Evolutionary conservation across 2,888 invertebrate species (phyloP).

Genomic region (Dasypolia templi): DNA sequence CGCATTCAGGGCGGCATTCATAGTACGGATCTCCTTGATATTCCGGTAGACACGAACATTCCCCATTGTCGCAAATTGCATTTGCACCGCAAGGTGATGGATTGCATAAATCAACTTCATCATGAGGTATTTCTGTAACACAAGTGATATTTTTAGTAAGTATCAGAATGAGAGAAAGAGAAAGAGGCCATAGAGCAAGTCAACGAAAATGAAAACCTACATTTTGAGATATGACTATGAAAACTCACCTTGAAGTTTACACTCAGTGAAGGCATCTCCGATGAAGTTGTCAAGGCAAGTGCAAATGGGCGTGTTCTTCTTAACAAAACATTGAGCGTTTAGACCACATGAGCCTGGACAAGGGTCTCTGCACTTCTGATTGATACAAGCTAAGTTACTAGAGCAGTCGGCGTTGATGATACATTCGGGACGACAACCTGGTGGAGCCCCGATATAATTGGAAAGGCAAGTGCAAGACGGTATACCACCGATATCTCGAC

Average conservation of each 20-base stretch:
- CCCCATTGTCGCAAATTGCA: conserved; percentile 90
- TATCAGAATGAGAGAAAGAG: too few relatives aligned
- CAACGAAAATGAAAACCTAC: background rate
- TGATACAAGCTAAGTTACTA: conserved; percentile 94
- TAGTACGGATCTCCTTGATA: conserved; percentile 92
- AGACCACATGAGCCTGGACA: conserved; percentile 95
- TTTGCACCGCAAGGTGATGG: conserved; percentile 93
- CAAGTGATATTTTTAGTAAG: conserved; percentile 17
- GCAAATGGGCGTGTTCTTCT: conserved; percentile 94
- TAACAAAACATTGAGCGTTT: conserved; percentile 91
- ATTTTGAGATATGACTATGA: background rate
- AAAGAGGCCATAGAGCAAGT: too few relatives aligned
- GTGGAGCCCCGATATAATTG: conserved; percentile 93
- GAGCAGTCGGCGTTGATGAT: conserved; percentile 94
- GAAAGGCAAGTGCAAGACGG: conserved; percentile 92
- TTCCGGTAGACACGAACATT: conserved; percentile 91
- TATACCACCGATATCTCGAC: conserved; percentile 90
- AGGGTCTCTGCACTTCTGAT: conserved; percentile 94
- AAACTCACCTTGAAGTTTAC: conserved; percentile 88
- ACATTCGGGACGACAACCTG: conserved; percentile 93
- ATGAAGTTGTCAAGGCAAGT: conserved; percentile 92
- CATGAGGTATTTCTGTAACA: conserved; percentile 76
- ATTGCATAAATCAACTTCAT: conserved; percentile 90
- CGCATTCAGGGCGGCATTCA: conserved; percentile 93
- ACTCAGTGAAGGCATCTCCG: conserved; percentile 93